Evolutionary conservation across 1,140 invertebrate genomes (phyloP), one percentile per base, ranked within the genome.

Genomic region (Holcopasites calliopsidis): DNA sequence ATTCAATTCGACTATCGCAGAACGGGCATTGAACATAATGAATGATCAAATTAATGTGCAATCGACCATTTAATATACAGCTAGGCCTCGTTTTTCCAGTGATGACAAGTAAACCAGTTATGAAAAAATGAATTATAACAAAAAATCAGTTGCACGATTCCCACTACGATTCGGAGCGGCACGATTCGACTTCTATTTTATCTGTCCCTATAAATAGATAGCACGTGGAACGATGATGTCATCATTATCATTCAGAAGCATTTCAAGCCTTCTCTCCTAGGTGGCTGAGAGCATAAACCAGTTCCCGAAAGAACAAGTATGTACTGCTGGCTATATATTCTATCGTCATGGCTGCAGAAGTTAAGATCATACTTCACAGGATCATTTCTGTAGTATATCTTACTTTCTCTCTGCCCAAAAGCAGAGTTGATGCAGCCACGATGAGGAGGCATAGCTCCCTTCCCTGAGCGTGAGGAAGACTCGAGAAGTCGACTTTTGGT

Each of bases 351-450:
- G 4, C 2, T 4, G 7, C 0, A 0, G 0, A 55, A 72, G n/a
- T 66, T 75, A 92, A 92, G 90, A 92, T 90, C 88, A 89, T 92
- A 91, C 91, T 92, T 92, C 91, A 91, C 89, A 92, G 91, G 91
- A 92, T 92, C 91, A 91, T 91, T 92, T 91, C 91, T 92, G 91
- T 91, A 92, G 92, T 92, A 89, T 82, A 88, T 92, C 90, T 92
- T 88, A 85, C 82, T 80, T 83, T 85, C 85, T 90, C 87, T 90
- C 80, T 85, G 82, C 80, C 80, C 84, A 85, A 89, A 73, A 72
- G 69, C 80, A 81, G 89, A 91, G 85, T 88, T 71, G 77, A 87
- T 87, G 79, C 85, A 92, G 74, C 92, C 91, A 92, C 86, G 91
- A 92, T 90, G 91, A 92, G 33, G 91, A 92, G 90, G 3, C 3